phyloP scores from a whole-genome alignment of 2,797 vertebrate species.

The Alca torda region DNA sequence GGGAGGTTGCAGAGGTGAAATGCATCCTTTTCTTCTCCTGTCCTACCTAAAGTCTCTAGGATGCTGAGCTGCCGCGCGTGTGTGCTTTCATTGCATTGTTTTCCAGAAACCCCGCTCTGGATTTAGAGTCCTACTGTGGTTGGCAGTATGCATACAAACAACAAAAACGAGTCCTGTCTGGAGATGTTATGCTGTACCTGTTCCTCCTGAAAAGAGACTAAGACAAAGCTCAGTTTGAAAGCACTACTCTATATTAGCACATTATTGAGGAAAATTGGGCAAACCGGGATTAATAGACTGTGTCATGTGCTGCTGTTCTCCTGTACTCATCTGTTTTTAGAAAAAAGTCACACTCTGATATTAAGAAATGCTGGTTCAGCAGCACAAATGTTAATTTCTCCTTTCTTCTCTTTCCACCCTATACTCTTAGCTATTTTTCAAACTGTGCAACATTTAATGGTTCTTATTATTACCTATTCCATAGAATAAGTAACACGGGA shows the following conservation, averaged over 20 bases:
- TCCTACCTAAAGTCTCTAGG: not conserved
- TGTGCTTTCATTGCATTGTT: not conserved
- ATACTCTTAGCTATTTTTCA: not conserved
- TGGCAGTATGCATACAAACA: not conserved
- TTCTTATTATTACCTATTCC: not conserved
- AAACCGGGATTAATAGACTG: not conserved
- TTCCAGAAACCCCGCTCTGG: not conserved
- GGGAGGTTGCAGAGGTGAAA: not conserved
- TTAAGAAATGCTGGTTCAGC: not conserved
- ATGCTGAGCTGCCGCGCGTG: not conserved
- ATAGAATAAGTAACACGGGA: not conserved
- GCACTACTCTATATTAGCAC: not conserved
- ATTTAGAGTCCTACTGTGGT: not conserved
- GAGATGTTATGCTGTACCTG: not conserved
- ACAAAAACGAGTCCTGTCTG: not conserved
- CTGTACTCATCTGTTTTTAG: not conserved
- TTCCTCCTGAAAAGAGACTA: not conserved
- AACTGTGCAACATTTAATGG: not conserved
- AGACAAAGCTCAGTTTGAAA: not conserved
- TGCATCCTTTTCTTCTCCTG: not conserved
- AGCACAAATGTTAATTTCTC: not conserved
- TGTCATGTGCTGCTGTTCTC: not conserved
- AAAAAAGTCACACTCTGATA: not conserved
- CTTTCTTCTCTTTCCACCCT: not conserved
- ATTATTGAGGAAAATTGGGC: not conserved